Evolutionary conservation across 1,140 invertebrate species (phyloP), one percentile per base, ranked within the genome.

Genomic region (Anthonomus grandis): DNA sequence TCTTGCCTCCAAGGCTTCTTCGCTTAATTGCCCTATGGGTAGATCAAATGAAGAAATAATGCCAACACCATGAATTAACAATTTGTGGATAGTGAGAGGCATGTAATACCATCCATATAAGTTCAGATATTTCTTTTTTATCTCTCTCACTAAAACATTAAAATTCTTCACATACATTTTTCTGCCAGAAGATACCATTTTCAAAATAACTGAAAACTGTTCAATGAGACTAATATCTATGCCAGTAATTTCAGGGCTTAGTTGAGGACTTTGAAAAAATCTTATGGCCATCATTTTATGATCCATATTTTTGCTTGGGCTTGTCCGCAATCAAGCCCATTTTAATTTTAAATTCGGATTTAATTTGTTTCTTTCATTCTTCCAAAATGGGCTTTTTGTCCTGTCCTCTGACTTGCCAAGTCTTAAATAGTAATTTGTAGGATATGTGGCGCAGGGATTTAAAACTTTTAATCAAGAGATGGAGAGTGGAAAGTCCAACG

Each of bases 21-120:
- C 66, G 0, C 61, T 66, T 21, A 64, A 52, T 37, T 63, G 59
- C 19, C 68, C 57, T 39, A 64, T 45, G 25, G 58, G 60, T 24
- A 63, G 13, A 37, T 48, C 12, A 24, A 50, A 27, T 15, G 47
- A 47, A 53, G 46, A 45, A 9, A 69, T 67, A 8, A 71, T 65
- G 18, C 65, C 54, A 37, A 42, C 27, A 12, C 70, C 64, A 57
- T 72, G 66, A 10, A 71, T 59, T 5, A 74, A 46, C 25, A 72
- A 59, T 64, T 68, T 72, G 38, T 72, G 69, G 2, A 69, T 41
- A 19, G 60, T 64, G 6, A 53, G 42, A 13, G 67, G 63, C 63
- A 71, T 69, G 12, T 60, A 38, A 48, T 64, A 72, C 70, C 68
- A 72, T 1, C 9, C 24, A 64, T 68, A 72, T 17, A 62, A 27